Evolutionary conservation across 2,888 invertebrate species (phyloP), one percentile per base, ranked within the genome.

Genomic region (Epistrophe grossulariae): DNA sequence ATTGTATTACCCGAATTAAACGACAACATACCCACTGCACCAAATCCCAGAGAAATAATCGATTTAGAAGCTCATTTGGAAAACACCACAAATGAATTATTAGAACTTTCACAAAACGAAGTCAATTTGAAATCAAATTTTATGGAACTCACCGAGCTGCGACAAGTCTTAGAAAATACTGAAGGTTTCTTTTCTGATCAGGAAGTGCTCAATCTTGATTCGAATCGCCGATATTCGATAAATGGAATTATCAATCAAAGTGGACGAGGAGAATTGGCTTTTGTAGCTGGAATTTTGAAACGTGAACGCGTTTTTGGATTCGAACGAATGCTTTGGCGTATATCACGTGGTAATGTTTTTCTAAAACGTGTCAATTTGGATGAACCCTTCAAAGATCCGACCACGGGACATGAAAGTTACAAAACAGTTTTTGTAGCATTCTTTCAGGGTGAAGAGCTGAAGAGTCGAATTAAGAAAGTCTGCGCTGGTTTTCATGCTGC

Each of bases 311-410:
- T 99, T 89, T 96, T 97, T 10, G 96, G 97, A 0, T 99, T 99
- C 93, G 99, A 99, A 93, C 95, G 98, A 50, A 97, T 99, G 96
- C 93, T 99, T 88, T 99, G 98, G 98, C 95, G 99, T 88, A 97
- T 98, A 6, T 99, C 98, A 91, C 95, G 98, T 78, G 98, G 99
- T 85, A 98, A 98, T 93, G 98, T 99, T 57, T 98, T 98, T 93
- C 94, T 99, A 31, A 94, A 97, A 17, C 97, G 97, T 93, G 96
- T 97, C 0, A 98, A 98, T 93, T 98, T 99, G 89, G 96, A 97
- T 88, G 95, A 96, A 35, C 96, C 97, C 0, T 93, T 96, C 88
- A 97, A 96, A 93, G 99, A 97, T 93, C 57, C 50, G 0, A 4
- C 28, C 0, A 0, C 13, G 19, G 13, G 84, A 4, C 59, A 60